Conservation (phyloP, 2,113 vertebrate genomes). For the Phalacrocorax carbo region DNA sequence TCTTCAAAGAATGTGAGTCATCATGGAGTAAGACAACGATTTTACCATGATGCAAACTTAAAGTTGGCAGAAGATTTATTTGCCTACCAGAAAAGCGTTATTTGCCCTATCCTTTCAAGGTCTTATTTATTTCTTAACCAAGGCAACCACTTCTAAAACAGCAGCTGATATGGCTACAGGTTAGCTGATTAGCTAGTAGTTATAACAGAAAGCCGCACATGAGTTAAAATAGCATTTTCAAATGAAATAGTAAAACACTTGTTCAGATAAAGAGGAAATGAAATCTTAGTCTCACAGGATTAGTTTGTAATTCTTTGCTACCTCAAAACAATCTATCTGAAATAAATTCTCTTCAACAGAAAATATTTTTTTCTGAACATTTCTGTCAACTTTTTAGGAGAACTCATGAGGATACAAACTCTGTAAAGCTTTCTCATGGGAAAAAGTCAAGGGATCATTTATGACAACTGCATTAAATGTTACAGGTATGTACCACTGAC, state of each 20-base stretch:
- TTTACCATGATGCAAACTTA: not conserved
- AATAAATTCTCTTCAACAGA: not conserved
- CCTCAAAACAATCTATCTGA: not conserved
- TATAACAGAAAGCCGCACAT: not conserved
- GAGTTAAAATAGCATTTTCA: not conserved
- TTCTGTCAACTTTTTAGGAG: not conserved
- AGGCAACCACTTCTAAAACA: not conserved
- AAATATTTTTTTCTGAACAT: not conserved
- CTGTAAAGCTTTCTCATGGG: not conserved
- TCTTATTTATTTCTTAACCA: not conserved
- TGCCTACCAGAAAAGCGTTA: not conserved
- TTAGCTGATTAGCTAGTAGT: not conserved
- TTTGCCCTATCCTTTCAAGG: not conserved
- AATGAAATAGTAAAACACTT: not conserved
- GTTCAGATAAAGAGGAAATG: not conserved
- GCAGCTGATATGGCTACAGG: not conserved
- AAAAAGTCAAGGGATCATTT: not conserved
- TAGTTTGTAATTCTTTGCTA: not conserved
- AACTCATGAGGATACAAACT: not conserved
- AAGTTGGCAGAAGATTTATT: not conserved
- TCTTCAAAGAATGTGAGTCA: not conserved
- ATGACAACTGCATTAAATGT: not conserved
- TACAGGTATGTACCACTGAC: not conserved
- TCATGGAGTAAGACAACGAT: rapidly evolving
- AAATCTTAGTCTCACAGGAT: not conserved